phyloP scores from a whole-genome alignment of 2,888 invertebrate species.

The Dicyrtoma fusca region DNA sequence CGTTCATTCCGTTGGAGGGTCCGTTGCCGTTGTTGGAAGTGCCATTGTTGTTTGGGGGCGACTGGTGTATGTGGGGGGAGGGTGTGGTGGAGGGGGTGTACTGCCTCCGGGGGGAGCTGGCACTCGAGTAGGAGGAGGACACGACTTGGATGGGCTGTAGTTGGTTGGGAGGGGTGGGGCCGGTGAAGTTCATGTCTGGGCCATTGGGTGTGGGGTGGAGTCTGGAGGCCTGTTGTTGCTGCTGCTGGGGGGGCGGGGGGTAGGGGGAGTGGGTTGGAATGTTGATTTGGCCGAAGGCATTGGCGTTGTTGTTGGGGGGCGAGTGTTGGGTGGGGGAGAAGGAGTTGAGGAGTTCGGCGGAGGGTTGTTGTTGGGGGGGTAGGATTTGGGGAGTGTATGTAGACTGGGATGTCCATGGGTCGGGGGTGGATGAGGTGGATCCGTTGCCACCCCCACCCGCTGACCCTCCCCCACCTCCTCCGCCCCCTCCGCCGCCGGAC shows the following conservation, averaged over 20 bases:
- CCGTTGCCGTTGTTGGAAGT: slow-evolving; percentile 3
- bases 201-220: not conserved
- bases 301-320: not conserved
- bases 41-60: slow-evolving; percentile 33
- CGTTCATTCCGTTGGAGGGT: slow-evolving; percentile 44
- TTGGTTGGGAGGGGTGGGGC: slow-evolving; percentile 52
- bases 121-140: slow-evolving; percentile 42
- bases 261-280: slow-evolving; percentile 48
- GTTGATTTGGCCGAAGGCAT: slow-evolving; percentile 39
- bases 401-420: slow-evolving; percentile 40
- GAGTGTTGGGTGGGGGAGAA: not conserved
- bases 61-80: slow-evolving; percentile 45
- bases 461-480: slow-evolving; percentile 1
- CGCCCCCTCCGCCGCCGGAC: slow-evolving; percentile 25
- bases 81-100: slow-evolving; percentile 54
- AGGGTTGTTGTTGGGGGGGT: slow-evolving; percentile 21
- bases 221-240: slow-evolving; percentile 1
- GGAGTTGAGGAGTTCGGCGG: too few relatives aligned
- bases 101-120: slow-evolving; percentile 44
- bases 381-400: slow-evolving; percentile 46
- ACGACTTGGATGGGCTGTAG: slow-evolving; percentile 44
- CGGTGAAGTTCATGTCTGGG: slow-evolving; percentile 41
- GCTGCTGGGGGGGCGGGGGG: slow-evolving; percentile 11
- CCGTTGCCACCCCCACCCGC: slow-evolving; percentile 1
- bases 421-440: slow-evolving; percentile 33